Evolutionary conservation across 1,140 invertebrate species (phyloP).

Genomic region (Platyscapa corneri): DNA sequence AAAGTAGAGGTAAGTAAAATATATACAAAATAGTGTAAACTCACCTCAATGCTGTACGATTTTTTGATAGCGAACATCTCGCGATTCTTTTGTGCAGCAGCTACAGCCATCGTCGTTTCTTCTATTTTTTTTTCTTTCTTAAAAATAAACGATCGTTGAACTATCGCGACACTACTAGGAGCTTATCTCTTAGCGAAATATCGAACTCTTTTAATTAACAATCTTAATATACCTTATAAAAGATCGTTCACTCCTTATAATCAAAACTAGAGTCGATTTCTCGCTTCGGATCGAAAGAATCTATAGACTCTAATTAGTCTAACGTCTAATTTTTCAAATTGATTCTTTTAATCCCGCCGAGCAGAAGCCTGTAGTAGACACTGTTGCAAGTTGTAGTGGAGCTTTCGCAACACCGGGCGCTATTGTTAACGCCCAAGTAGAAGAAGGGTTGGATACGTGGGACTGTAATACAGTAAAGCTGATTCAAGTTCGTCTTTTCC

Average conservation of each 20-base stretch:
- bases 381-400: background rate
- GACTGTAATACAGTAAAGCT: background rate
- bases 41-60: conserved; percentile 97
- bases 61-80: conserved; percentile 97
- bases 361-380: too few species aligned
- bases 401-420: background rate
- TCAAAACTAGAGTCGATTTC: background rate
- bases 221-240: background rate
- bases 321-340: too few species aligned
- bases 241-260: background rate
- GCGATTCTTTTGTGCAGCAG: conserved; percentile 91
- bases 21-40: conserved; percentile 61
- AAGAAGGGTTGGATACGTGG: background rate
- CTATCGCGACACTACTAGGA: background rate
- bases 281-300: too few species aligned
- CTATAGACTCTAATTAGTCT: too few species aligned
- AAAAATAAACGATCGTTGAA: conserved; percentile 24
- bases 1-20: too few species aligned
- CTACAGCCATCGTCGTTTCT: conserved; percentile 84
- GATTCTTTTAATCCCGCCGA: too few species aligned
- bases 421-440: background rate
- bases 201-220: background rate
- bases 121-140: background rate
- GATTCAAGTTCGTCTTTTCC: background rate
- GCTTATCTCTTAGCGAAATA: conserved; percentile 9